A percentile compares a stretch with the other conserved stretches of the same genome.
These are phyloP conservation scores for Kryptopterus vitreolus DNA, from an alignment of 2,797 vertebrate species.

Conservation along the genomic window DNA sequence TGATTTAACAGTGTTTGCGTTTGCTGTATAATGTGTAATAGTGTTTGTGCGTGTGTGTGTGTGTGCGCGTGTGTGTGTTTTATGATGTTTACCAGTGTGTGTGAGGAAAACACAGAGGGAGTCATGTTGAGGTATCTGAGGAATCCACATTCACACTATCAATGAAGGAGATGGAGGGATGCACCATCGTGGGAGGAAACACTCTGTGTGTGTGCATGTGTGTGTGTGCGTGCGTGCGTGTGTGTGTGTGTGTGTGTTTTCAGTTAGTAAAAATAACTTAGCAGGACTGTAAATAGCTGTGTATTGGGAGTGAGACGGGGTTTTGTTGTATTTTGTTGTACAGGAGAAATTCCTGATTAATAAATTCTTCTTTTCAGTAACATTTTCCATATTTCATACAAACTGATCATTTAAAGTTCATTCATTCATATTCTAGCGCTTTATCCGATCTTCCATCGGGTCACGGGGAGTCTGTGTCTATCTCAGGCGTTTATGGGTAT, in stretches of 20 bases:
- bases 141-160: slow-evolving; percentile 20
- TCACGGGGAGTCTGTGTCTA: no score
- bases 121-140: slow-evolving; percentile 2
- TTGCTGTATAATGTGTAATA: not conserved
- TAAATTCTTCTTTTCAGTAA: no score
- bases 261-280: not conserved
- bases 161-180: slow-evolving; percentile 4
- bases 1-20: not conserved
- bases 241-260: not conserved
- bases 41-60: not conserved
- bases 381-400: no score
- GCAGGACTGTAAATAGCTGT: not conserved
- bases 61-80: not conserved
- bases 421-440: no score
- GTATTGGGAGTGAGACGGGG: not conserved
- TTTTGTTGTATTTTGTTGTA: not conserved
- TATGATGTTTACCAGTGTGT: not conserved
- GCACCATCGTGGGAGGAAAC: not conserved
- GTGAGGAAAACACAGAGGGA: not conserved
- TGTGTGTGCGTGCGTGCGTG: slow-evolving; percentile 1
- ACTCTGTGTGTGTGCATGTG: not conserved
- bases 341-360: not conserved
- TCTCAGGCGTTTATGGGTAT: no score
- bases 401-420: no score
- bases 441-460: no score